Conservation (phyloP, 92 coral and sea anemone species). For the Zoanthus sociatus region DNA sequence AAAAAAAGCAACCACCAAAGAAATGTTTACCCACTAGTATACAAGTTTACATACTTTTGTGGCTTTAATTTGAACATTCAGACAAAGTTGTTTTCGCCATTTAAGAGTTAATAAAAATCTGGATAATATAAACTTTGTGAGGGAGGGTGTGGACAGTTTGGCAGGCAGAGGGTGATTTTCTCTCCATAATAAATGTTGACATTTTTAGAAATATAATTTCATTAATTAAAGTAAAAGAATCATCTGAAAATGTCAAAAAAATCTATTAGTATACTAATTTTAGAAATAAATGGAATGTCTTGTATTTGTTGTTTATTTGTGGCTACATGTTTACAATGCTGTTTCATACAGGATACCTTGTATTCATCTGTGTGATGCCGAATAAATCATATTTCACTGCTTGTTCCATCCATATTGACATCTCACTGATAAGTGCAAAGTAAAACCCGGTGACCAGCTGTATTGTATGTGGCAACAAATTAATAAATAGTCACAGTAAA, state of each 20-base stretch:
- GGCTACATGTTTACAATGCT: too few species aligned
- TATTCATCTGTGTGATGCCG: too few species aligned
- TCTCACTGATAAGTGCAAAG: too few species aligned
- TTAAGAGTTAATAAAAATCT: background rate
- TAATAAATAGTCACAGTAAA: too few species aligned
- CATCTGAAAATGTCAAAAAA: background rate
- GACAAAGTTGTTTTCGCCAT: background rate
- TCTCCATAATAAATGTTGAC: background rate
- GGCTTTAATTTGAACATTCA: background rate
- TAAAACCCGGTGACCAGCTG: too few species aligned
- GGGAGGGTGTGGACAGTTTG: background rate
- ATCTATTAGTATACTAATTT: too few species aligned
- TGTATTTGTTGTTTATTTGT: too few species aligned
- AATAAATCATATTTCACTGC: too few species aligned
- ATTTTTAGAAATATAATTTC: background rate
- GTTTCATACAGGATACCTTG: too few species aligned
- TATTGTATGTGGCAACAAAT: too few species aligned
- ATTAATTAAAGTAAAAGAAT: background rate
- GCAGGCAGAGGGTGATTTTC: slow-evolving; percentile 6
- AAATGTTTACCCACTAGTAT: background rate
- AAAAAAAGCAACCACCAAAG: background rate
- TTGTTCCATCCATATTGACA: too few species aligned
- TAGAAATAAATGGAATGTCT: too few species aligned
- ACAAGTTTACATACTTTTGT: background rate
- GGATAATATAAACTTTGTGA: background rate